These are phyloP conservation scores for Pogona vitticeps DNA, from an alignment of 2,113 vertebrate genomes.

Conservation along the genomic window DNA sequence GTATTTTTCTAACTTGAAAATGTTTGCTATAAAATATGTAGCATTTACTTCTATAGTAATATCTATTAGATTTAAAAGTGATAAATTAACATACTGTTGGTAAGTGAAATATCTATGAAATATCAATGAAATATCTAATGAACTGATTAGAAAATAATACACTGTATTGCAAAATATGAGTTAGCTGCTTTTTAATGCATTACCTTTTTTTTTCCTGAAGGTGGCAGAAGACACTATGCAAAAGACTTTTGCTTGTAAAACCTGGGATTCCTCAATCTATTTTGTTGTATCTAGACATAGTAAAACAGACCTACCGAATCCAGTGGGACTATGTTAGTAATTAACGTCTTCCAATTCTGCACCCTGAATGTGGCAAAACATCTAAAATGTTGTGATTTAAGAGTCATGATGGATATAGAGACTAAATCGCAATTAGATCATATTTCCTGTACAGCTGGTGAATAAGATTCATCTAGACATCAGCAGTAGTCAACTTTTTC, in stretches of 20 bases:
- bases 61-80: background rate
- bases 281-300: background rate
- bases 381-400: background rate
- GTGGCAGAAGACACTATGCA: conserved; percentile 64
- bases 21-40: background rate
- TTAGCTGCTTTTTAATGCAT: conserved; percentile 15
- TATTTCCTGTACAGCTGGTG: background rate
- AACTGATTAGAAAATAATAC: background rate
- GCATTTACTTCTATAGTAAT: background rate
- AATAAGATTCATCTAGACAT: background rate
- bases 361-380: background rate
- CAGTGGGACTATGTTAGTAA: background rate
- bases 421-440: background rate
- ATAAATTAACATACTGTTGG: background rate
- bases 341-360: background rate
- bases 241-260: background rate
- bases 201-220: conserved; percentile 65
- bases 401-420: background rate
- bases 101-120: background rate
- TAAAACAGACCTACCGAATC: background rate
- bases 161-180: background rate
- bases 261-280: background rate
- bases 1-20: background rate
- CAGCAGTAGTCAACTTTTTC: background rate
- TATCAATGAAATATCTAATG: background rate